Percentiles rank a stretch among this genome's conserved stretches.
These are phyloP conservation scores for Etheostoma cragini DNA, from an alignment of 2,113 vertebrate species.

Conservation along the genomic window DNA sequence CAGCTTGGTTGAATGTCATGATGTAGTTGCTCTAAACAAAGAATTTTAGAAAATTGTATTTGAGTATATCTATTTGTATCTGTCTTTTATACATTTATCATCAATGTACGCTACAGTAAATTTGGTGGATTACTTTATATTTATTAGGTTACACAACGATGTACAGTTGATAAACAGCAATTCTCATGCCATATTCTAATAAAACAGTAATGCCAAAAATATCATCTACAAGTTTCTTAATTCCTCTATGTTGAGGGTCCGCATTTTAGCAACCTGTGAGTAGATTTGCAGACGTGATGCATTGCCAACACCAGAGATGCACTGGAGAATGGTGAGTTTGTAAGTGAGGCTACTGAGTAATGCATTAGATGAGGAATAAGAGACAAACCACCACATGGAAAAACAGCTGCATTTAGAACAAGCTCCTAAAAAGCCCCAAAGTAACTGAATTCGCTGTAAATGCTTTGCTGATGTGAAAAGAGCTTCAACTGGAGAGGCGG, in stretches of 20 bases:
- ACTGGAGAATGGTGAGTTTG: conserved; percentile 1
- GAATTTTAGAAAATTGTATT: conserved; percentile 72
- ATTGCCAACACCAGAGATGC: conserved; percentile 27
- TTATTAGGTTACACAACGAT: conserved; percentile 73
- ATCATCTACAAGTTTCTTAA: conserved; percentile 23
- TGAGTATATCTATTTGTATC: conserved; percentile 76
- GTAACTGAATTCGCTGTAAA: conserved; percentile 47
- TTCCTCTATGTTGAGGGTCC: conserved; percentile 34
- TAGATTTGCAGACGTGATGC: conserved; percentile 23
- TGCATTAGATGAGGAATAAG: conserved; percentile 1
- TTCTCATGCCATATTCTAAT: conserved; percentile 83
- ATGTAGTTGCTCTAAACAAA: conserved; percentile 68
- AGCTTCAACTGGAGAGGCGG: conserved; percentile 41
- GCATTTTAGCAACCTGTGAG: conserved; percentile 15
- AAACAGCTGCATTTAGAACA: conserved; percentile 62
- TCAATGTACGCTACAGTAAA: conserved; percentile 76
- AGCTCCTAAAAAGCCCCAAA: conserved; percentile 39
- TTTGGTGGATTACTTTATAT: conserved; percentile 80
- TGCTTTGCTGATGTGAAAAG: conserved; percentile 29
- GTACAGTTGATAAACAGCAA: conserved; percentile 76
- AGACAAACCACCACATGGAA: conserved; percentile 11
- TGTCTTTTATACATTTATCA: conserved; percentile 85
- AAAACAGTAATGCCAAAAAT: conserved; percentile 77
- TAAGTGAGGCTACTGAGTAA: conserved; percentile 17
- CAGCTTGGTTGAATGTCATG: conserved; percentile 73